Conservation (phyloP, 1,140 invertebrate species). For the Pissodes strobi region DNA sequence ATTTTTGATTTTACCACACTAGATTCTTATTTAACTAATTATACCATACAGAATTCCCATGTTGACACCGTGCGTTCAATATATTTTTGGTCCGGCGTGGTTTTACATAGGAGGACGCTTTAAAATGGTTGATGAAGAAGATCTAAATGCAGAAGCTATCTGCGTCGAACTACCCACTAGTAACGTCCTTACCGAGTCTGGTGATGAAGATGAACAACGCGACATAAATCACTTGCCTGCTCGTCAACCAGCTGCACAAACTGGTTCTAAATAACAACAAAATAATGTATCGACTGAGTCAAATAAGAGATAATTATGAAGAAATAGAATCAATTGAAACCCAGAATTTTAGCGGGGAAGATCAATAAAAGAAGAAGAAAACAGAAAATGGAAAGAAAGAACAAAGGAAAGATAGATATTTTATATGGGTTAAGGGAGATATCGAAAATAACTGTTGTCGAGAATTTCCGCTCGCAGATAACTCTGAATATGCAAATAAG, state of each 20-base stretch:
- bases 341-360: background rate
- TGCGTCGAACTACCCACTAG: background rate
- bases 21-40: no score
- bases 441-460: slow-evolving; percentile 5
- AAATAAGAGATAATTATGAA: no score
- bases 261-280: no score
- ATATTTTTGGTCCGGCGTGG: background rate
- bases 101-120: background rate
- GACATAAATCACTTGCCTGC: slow-evolving; percentile 9
- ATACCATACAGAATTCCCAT: background rate
- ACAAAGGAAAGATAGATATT: no score
- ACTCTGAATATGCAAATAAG: background rate
- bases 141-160: background rate
- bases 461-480: no score
- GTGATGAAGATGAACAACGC: slow-evolving; percentile 12
- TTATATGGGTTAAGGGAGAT: background rate
- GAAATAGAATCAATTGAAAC: background rate
- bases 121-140: background rate
- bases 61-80: background rate
- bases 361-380: background rate
- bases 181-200: slow-evolving; percentile 5
- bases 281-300: background rate
- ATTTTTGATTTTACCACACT: no score
- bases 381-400: background rate
- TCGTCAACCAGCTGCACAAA: background rate